A percentile compares a stretch with the other conserved stretches of the same genome.
Conservation (phyloP, 2,113 vertebrate genomes). For the Nerophis ophidion region DNA sequence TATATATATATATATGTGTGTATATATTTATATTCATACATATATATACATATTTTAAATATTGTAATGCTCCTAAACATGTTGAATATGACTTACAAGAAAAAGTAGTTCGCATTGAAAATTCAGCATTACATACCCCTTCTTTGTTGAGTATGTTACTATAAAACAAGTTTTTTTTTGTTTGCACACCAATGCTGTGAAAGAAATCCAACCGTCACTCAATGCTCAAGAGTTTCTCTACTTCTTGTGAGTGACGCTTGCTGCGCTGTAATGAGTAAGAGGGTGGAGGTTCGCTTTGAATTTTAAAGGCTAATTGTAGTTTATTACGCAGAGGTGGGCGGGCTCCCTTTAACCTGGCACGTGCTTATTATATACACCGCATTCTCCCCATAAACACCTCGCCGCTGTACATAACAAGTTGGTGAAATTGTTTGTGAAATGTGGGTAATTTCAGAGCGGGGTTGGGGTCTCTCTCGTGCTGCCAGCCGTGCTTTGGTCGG, state of each 20-base stretch:
- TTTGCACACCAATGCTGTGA: background rate
- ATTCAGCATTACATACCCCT: too few relatives aligned
- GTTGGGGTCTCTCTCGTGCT: slow-evolving; percentile 53
- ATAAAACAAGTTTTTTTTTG: too few relatives aligned
- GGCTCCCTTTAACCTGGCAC: slow-evolving; percentile 50
- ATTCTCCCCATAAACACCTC: slow-evolving; percentile 70
- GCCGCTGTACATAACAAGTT: slow-evolving; percentile 55
- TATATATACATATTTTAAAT: too few relatives aligned
- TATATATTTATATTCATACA: too few relatives aligned
- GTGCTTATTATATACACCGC: slow-evolving; percentile 53
- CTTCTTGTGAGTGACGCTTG: slow-evolving; percentile 15
- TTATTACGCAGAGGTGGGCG: slow-evolving; percentile 47
- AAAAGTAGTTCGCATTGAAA: too few relatives aligned
- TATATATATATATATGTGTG: too few relatives aligned
- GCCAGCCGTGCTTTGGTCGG: slow-evolving; percentile 60
- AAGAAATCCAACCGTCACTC: too few relatives aligned
- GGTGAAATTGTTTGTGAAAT: slow-evolving; percentile 74
- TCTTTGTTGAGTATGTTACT: too few relatives aligned
- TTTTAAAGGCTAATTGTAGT: slow-evolving; percentile 51
- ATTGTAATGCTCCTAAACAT: too few relatives aligned
- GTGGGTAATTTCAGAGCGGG: slow-evolving; percentile 61
- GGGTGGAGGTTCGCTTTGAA: slow-evolving; percentile 28
- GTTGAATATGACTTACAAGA: too few relatives aligned
- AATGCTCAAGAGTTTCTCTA: background rate
- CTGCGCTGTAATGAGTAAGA: background rate